Conservation (phyloP, 1,140 invertebrate species). For the Lasioglossum albipes region DNA sequence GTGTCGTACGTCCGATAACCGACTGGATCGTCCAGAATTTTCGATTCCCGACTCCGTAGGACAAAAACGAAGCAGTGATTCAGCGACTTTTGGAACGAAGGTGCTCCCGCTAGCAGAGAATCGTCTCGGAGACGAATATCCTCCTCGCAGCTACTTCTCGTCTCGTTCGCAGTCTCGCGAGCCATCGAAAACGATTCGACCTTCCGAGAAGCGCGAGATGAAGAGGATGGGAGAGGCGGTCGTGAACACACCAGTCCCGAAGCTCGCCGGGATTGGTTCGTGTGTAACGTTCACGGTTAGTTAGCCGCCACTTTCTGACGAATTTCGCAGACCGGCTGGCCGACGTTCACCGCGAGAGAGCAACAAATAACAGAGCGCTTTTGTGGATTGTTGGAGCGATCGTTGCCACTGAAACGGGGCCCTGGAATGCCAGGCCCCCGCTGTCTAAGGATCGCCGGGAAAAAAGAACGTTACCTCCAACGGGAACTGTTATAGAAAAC, state of each 20-base stretch:
- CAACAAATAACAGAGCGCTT: constrained; percentile 4
- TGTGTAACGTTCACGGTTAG: constrained; percentile 1
- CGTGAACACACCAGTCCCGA: not conserved
- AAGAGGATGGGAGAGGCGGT: not conserved
- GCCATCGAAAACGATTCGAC: not conserved
- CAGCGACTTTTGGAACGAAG: not conserved
- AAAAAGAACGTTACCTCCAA: too few relatives aligned
- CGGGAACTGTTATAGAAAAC: too few relatives aligned
- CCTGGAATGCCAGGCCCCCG: not conserved
- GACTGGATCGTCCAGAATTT: too few relatives aligned
- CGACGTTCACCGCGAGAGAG: not conserved
- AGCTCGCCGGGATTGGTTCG: not conserved
- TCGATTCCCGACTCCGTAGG: too few relatives aligned
- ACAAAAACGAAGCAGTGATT: not conserved
- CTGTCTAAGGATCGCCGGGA: too few relatives aligned
- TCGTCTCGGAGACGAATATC: too few relatives aligned
- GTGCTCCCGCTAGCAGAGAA: too few relatives aligned
- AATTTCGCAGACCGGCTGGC: not conserved
- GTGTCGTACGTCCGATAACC: too few relatives aligned
- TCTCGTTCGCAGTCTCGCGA: not conserved
- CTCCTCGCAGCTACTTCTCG: not conserved
- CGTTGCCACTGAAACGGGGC: not conserved
- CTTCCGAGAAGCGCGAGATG: not conserved
- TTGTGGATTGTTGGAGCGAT: not conserved
- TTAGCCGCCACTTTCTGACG: not conserved